Evolutionary conservation across 2,888 invertebrate genomes (phyloP), one percentile per base, ranked within the genome.

Genomic region (Cyclophora albipunctata): DNA sequence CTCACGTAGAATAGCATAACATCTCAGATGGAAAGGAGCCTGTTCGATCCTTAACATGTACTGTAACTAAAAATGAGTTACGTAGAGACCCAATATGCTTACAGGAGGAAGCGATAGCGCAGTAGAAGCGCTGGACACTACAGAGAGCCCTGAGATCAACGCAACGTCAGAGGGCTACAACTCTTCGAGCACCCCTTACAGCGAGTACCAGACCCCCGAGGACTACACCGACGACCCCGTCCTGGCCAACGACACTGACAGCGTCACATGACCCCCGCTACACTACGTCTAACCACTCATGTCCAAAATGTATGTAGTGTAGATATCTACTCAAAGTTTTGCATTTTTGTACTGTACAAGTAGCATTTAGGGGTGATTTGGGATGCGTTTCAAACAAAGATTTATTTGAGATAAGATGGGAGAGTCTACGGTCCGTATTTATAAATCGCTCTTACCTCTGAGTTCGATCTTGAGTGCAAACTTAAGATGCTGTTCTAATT

Each of bases 61-160:
- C 20, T 20, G 20, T 20, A n/a, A 20, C 20, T 20, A 20, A 20
- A 20, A 20, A 20, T 20, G 20, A 20, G 20, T 20, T 20, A 20
- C 20, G 20, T 20, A 20, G 20, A 20, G 20, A 20, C 20, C 20
- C 20, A 20, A 41, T 49, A 57, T 66, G 48, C 68, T 71, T 61
- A 7, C 76, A 88, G 87, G 87, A 87, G 75, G 86, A 87, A 69
- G 84, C 87, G 74, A 82, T 88, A 75, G 69, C 87, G 62, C 81
- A 87, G 71, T 88, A 66, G 5, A 37, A 37, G 5, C 37, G 37
- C 37, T 57, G 51, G 65, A 64, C 43, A 37, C 61, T 65, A 45
- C 55, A 73, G 48, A 52, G 66, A 49, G 54, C 71, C 52, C 61
- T 20, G 20, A 20, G 20, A 20, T 63, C 42, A 67, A 64, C 61